phyloP scores from a whole-genome alignment of 1,140 invertebrate genomes.

The Drosophila micromelanica region DNA sequence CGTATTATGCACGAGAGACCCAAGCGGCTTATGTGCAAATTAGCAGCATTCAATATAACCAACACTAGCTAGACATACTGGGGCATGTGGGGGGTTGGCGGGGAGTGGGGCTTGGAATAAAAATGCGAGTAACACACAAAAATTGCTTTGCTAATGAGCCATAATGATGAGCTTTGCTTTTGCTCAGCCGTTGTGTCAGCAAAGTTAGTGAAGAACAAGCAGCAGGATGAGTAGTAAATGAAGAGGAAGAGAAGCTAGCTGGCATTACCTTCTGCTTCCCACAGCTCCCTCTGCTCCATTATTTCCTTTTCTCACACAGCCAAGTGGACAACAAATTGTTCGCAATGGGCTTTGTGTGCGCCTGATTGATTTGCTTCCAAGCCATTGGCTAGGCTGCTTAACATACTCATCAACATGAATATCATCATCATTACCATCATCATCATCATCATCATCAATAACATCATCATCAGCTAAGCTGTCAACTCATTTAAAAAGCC shows the following conservation, averaged over 20 bases:
- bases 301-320: too few species aligned
- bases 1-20: conserved; percentile 55
- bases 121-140: conserved; percentile 51
- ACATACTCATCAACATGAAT: conserved; percentile 30
- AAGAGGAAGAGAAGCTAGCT: background rate
- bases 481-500: conserved; percentile 72
- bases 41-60: conserved; percentile 77
- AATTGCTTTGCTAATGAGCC: conserved; percentile 81
- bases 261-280: background rate
- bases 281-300: too few species aligned
- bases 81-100: background rate
- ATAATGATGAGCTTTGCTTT: conserved; percentile 76
- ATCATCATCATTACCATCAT: conserved; percentile 4
- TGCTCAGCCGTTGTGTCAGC: conserved; percentile 29
- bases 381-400: conserved; percentile 54
- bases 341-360: conserved; percentile 47
- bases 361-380: conserved; percentile 77
- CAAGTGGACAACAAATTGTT: conserved; percentile 31
- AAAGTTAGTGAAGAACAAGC: conserved; percentile 10
- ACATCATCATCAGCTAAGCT: conserved; percentile 29
- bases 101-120: background rate
- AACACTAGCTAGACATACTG: conserved; percentile 32
- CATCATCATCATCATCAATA: conserved; percentile 23
- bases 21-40: conserved; percentile 72
- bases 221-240: background rate